Evolutionary conservation across 2,113 vertebrate species (phyloP).

Genomic region (Chloropsis hardwickii): DNA sequence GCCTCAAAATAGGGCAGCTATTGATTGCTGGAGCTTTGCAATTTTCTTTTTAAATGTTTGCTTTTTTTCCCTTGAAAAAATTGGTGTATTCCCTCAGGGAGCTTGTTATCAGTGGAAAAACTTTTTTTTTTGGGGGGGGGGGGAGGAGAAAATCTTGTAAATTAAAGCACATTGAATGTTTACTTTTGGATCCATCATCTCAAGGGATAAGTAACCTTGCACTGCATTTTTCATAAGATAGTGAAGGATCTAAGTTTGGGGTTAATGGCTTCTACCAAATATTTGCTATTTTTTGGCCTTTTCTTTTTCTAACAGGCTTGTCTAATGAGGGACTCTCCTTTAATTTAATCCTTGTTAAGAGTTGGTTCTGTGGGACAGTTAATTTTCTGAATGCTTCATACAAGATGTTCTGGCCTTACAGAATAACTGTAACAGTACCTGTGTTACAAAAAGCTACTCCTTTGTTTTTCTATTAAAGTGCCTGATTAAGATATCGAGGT

Average conservation of each 20-base stretch:
- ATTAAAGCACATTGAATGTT: neutral
- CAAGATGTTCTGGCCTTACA: neutral
- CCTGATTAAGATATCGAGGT: conserved; percentile 15
- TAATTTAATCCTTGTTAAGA: neutral
- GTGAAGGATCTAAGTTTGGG: neutral
- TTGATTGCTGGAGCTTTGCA: neutral
- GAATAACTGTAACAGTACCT: neutral
- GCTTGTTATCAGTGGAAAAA: neutral
- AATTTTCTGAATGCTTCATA: neutral
- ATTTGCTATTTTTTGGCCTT: neutral
- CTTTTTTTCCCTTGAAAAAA: neutral
- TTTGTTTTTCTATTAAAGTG: conserved; percentile 50
- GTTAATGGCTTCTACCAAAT: conserved; percentile 59
- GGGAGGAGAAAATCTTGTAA: neutral
- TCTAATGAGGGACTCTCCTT: neutral
- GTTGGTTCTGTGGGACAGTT: neutral
- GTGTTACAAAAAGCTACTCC: neutral
- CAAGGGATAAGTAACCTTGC: conserved; percentile 3
- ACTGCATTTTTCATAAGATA: neutral
- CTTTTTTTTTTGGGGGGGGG: neutral
- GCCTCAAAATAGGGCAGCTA: neutral
- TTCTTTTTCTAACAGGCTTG: neutral
- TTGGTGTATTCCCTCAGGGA: conserved; percentile 33
- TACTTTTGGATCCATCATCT: conserved; percentile 24
- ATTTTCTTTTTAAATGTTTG: neutral